Evolutionary conservation across 1,140 invertebrate species (phyloP), one percentile per base, ranked within the genome.

Genomic region (Drosophila funebris): DNA sequence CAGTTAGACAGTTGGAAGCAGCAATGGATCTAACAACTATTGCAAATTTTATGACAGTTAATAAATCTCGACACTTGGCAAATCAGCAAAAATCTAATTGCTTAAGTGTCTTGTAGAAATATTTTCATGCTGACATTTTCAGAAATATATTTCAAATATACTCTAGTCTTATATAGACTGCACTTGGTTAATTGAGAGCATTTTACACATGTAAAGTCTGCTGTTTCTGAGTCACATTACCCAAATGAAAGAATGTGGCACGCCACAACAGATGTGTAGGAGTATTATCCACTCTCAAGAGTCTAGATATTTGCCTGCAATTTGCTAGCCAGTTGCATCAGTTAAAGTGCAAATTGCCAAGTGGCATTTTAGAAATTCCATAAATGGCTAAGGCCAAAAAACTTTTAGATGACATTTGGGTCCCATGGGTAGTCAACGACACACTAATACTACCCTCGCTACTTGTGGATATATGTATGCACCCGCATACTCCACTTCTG

Each of bases 311-410:
- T 29, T 52, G 43, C 14, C 18, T 31, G 44, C 24, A 52, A 62
- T 69, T 53, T 56, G 37, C 27, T 27, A 41, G 44, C 36, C 36
- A 72, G 22, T 58, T 71, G 52, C 63, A 72, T 22, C 33, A 41
- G 58, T 16, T 56, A 36, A 56, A 63, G 43, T 67, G 71, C 52
- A 80, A 73, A 76, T 54, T 78, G 54, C 44, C 56, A 58, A 62
- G 71, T 74, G 68, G 53, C 72, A 72, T 63, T 79, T 83, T 48
- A 63, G 48, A 83, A 83, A 83, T 78, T 76, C 60, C 76, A 84
- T 85, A 85, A 84, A 84, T 87, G 81, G 64, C 62, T 67, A 58
- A 73, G 77, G 78, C 78, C 77, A 52, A 73, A 78, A 78, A 85
- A 85, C 69, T 87, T 85, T 85, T 22, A 20, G 61, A 66, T 77